Base-by-base conservation (phyloP, 2,113 vertebrate genomes). In the Phylloscopus trochilus region DNA sequence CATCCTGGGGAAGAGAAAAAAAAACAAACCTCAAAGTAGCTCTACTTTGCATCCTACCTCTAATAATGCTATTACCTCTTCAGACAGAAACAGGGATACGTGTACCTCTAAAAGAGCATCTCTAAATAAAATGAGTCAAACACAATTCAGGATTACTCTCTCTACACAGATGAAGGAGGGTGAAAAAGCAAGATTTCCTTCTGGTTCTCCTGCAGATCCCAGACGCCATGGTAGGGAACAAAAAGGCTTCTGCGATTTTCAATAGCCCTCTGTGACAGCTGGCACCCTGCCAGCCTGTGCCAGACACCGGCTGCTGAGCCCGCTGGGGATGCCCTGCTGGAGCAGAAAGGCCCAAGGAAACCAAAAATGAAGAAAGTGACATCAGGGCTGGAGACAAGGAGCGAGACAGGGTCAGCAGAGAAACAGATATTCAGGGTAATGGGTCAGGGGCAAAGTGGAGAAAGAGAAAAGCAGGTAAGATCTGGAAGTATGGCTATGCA, bases 241-340 rank as follows among this genome's bases (percentile, higher is more conserved):
- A 81, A 89, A 77, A 90, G 76, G 59, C 33, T 59, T 24, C 28
- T 24, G 73, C 4, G 3, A 26, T 53, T 81, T 60, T 83, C 81
- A 78, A 33, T 16, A 35, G 39, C 53, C 21, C 92, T 78, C 56
- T 53, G 86, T 49, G 19, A 27, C 1, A 9, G 73, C 51, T 93
- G 94, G 95, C 64, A 67, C 28, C 31, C 27, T 0, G 37, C 81
- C 95, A 89, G 59, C 51, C 69, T 15, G 44, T 8, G 10, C 58
- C 78, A 84, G 84, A 26, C 81, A 84, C 31, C 3, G 21, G 39
- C 92, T 86, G 89, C 75, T 5, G 28, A 39, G 60, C 26, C 66
- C 5, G 1, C 88, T 37, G 73, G 68, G 78, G 67, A 66, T 0
- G 2, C 0, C 0, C 24, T 5, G 33, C 75, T 43, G 39, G n/a